Percentiles rank a stretch among this genome's conserved stretches.
phyloP scores from a whole-genome alignment of 2,797 vertebrate genomes.

The Botia almorhae region DNA sequence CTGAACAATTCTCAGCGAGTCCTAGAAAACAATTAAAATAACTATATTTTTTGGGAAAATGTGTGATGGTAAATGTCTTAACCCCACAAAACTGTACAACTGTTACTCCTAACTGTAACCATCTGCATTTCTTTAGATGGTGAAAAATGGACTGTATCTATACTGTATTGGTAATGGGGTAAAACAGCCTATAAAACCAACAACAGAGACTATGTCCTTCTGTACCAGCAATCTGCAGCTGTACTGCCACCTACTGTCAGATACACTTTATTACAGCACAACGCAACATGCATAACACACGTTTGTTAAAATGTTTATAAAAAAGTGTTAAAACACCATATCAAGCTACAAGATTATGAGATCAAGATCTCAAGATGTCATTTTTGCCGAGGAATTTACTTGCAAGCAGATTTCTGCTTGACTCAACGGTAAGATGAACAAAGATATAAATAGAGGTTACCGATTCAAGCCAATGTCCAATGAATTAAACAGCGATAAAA shows the following conservation, averaged over 20 bases:
- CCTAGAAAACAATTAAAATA: not conserved
- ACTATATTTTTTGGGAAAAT: not conserved
- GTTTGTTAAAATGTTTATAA: not conserved
- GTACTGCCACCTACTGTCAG: slow-evolving; percentile 30
- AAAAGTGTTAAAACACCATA: not conserved
- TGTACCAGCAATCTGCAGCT: not conserved
- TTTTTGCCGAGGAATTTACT: not conserved
- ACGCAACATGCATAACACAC: not conserved
- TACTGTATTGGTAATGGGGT: not conserved
- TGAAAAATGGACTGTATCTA: not conserved
- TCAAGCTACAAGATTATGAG: not conserved
- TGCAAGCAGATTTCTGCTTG: not conserved
- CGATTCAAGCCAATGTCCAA: not conserved
- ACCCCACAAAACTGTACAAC: no score
- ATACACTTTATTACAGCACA: not conserved
- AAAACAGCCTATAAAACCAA: not conserved
- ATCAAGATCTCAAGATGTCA: not conserved
- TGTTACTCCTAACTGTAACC: no score
- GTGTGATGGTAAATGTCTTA: no score
- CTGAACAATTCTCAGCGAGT: not conserved
- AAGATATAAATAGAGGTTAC: not conserved
- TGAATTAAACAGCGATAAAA: not conserved
- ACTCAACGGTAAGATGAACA: not conserved
- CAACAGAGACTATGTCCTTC: no score
- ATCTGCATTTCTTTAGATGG: no score